Conservation (phyloP, 2,113 vertebrate genomes). For the Burhinus oedicnemus region DNA sequence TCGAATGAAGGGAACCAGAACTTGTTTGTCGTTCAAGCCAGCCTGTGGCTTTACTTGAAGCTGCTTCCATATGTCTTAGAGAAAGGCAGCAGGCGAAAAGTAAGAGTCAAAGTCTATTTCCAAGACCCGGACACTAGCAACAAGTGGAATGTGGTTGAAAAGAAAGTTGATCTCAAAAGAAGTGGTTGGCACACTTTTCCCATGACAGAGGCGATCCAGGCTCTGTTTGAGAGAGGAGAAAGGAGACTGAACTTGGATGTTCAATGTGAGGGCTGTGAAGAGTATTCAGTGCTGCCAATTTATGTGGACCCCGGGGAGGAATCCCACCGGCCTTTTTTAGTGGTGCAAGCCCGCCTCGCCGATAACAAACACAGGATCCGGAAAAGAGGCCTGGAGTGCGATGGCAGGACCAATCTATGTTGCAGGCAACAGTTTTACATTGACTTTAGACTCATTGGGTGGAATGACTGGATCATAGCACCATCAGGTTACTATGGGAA, state of each 20-base stretch:
- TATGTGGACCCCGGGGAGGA: constrained; percentile 90
- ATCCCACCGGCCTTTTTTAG: constrained; percentile 94
- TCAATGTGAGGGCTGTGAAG: constrained; percentile 90
- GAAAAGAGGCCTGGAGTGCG: constrained; percentile 96
- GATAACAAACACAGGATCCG: constrained; percentile 96
- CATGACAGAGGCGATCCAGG: constrained; percentile 89
- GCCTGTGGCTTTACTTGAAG: constrained; percentile 96
- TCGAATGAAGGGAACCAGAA: constrained; percentile 98
- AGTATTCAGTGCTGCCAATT: constrained; percentile 85
- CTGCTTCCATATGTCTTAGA: constrained; percentile 88
- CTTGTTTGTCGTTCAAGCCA: constrained; percentile 94
- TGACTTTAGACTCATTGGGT: constrained; percentile 97
- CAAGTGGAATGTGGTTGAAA: constrained; percentile 91
- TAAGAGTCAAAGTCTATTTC: constrained; percentile 92
- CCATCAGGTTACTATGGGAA: constrained; percentile 97
- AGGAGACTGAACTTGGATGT: constrained; percentile 93
- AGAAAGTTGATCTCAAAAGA: constrained; percentile 93
- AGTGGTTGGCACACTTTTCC: constrained; percentile 99
- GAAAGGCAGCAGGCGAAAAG: constrained; percentile 90
- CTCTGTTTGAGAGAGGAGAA: constrained; percentile 86
- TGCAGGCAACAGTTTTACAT: constrained; percentile 99
- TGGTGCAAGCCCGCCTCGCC: constrained; percentile 88
- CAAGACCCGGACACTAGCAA: constrained; percentile 83
- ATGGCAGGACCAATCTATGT: constrained; percentile 93
- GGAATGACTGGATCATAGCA: constrained; percentile 99